Percentiles rank a stretch among this genome's conserved stretches.
Evolutionary conservation across 1,140 invertebrate genomes (phyloP).

Genomic region (Aphelenchoides besseyi): DNA sequence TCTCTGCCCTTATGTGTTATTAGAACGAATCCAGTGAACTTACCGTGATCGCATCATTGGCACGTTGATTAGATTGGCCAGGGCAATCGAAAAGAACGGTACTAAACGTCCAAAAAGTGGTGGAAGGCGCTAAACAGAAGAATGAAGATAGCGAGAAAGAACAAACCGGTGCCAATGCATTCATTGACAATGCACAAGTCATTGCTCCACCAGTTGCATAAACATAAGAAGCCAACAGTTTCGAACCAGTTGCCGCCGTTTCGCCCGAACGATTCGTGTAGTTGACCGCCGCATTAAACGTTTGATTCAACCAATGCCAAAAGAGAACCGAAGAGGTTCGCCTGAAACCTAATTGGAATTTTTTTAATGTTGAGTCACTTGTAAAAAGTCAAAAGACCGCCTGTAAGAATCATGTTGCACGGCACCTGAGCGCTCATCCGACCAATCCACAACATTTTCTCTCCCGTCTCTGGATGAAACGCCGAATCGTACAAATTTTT

Average conservation of each 20-base stretch:
- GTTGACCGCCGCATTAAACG: conserved; percentile 97
- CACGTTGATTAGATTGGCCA: conserved; percentile 96
- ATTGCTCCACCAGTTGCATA: conserved; percentile 87
- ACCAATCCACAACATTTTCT: conserved; percentile 76
- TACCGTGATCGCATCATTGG: conserved; percentile 78
- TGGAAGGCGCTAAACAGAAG: conserved; percentile 2
- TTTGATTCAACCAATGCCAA: conserved; percentile 99
- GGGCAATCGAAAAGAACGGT: conserved; percentile 90
- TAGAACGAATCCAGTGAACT: background rate
- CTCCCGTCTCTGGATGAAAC: conserved; percentile 90
- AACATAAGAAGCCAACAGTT: conserved; percentile 73
- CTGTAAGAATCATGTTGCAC: conserved; percentile 83
- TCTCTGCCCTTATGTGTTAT: conserved; percentile 63
- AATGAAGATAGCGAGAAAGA: background rate
- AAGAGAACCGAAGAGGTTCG: conserved; percentile 87
- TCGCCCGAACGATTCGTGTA: conserved; percentile 97
- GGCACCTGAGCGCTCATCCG: conserved; percentile 87
- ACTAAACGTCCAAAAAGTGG: conserved; percentile 31
- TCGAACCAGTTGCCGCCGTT: conserved; percentile 72
- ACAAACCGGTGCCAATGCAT: conserved; percentile 53
- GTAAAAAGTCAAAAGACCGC: conserved; percentile 95
- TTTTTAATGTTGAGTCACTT: conserved; percentile 68
- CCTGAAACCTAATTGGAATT: conserved; percentile 68
- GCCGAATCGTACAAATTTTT: conserved; percentile 94
- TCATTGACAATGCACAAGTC: conserved; percentile 77